Base-by-base conservation (phyloP, 2,888 invertebrate genomes). In the Monopis laevigella region DNA sequence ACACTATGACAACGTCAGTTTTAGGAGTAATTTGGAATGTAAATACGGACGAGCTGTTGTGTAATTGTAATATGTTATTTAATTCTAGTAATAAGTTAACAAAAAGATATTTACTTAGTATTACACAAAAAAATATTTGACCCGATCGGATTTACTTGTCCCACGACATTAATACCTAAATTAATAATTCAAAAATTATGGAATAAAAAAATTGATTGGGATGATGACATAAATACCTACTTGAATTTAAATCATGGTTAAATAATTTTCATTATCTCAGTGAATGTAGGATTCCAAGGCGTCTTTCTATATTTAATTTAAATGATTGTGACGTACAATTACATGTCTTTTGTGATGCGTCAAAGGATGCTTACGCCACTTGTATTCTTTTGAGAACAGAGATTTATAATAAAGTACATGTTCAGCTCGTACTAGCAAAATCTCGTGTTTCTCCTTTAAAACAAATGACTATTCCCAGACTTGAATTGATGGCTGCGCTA, bases 61-160 rank as follows among this genome's bases (percentile, higher is more conserved):
- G 41, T 38, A 45, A 43, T 4, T 4, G 12, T 32, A 39, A 28
- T 29, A 24, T 16, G 10, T 13, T 13, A 2, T 36, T 11, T 7
- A 14, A 29, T 30, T 6, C 11, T n/a, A 16, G 12, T 17, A 30
- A 19, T 18, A 36, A 43, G 11, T 3, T 43, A 2, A 45, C 42
- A 7, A 48, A 45, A 40, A 38, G 45, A 26, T 17, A 5, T 7
- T 3, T 48, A 24, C 27, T 48, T 1, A 44, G 43, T 14, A 14
- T 43, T 11, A 36, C 45, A 2, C 45, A 43, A 35, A 43, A n/a
- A 39, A n/a, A 38, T 46, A n/a, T 48, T 46, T 18, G 48, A 48
- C 26, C 48, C 48, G 2, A 39, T 48, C 14, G 48, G 48, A 7
- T 2, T 44, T 8, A 12, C 11, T 6, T 45, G 42, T 17, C 46